These are phyloP conservation scores for Syngnathoides biaculeatus DNA, from an alignment of 2,113 vertebrate genomes.

Conservation along the genomic window DNA sequence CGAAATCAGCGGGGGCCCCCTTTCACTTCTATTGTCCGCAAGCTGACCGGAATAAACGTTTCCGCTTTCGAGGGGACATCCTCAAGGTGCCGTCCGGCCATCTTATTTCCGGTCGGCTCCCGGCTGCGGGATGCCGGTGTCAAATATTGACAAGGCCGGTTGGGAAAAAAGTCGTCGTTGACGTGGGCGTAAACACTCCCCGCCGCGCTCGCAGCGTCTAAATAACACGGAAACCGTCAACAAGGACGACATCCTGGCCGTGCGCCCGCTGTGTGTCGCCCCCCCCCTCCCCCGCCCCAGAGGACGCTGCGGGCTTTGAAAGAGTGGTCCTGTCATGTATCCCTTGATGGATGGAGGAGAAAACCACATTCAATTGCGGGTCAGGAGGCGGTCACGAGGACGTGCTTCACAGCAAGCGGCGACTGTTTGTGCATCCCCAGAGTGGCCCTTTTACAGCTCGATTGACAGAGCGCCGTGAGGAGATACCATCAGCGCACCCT, in stretches of 20 bases:
- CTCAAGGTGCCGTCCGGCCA: neutral
- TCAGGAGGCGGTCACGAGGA: slow-evolving; percentile 21
- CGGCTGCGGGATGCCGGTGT: slow-evolving; percentile 34
- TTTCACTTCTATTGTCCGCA: neutral
- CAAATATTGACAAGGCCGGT: slow-evolving; percentile 64
- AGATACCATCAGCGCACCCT: slow-evolving; percentile 49
- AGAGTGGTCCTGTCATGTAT: slow-evolving; percentile 22
- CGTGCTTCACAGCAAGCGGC: slow-evolving; percentile 3
- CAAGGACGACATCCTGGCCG: slow-evolving; percentile 39
- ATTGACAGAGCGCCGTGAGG: slow-evolving; percentile 60
- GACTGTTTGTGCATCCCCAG: slow-evolving; percentile 42
- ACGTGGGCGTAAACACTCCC: slow-evolving; percentile 56
- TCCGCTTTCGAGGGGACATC: neutral
- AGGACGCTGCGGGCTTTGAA: slow-evolving; percentile 28
- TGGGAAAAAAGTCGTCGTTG: slow-evolving; percentile 61
- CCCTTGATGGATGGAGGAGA: slow-evolving; percentile 14
- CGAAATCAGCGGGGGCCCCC: neutral
- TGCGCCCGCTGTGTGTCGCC: slow-evolving; percentile 14
- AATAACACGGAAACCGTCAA: slow-evolving; percentile 51
- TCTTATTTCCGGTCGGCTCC: slow-evolving; percentile 28
- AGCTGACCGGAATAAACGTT: neutral
- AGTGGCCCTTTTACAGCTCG: slow-evolving; percentile 49
- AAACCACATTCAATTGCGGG: slow-evolving; percentile 15
- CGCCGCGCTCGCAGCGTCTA: slow-evolving; percentile 31
- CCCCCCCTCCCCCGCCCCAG: slow-evolving; percentile 17